Conservation (phyloP, 2,113 vertebrate genomes). For the Gallinago undulata region DNA sequence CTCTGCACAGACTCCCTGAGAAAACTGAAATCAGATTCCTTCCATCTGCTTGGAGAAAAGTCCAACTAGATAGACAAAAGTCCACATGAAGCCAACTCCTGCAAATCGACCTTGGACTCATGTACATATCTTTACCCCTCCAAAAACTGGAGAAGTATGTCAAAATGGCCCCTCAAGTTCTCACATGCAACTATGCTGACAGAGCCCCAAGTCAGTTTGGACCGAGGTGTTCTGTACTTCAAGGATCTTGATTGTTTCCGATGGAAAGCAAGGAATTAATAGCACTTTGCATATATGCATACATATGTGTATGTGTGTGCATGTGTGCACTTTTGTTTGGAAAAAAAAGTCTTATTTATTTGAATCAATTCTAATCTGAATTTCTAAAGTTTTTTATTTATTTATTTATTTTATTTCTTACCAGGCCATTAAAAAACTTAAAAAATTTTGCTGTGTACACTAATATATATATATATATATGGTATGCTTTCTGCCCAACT, state of each 20-base stretch:
- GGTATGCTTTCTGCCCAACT: neutral
- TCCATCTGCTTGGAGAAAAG: neutral
- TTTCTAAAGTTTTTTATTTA: neutral
- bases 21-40: neutral
- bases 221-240: neutral
- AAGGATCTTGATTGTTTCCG: neutral
- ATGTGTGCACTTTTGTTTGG: neutral
- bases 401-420: neutral
- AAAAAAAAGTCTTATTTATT: neutral
- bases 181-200: neutral
- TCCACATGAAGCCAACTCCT: neutral
- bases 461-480: neutral
- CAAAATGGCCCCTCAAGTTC: neutral
- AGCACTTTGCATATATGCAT: neutral
- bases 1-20: neutral
- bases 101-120: neutral
- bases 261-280: neutral
- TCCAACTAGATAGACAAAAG: neutral
- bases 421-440: rapidly evolving
- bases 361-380: neutral
- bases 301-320: too few species aligned
- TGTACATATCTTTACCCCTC: neutral
- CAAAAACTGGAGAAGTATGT: neutral
- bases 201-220: neutral
- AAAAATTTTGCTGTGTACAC: neutral